These are phyloP conservation scores for Bombus cullumanus DNA, from an alignment of 1,140 invertebrate species.

Conservation along the genomic window DNA sequence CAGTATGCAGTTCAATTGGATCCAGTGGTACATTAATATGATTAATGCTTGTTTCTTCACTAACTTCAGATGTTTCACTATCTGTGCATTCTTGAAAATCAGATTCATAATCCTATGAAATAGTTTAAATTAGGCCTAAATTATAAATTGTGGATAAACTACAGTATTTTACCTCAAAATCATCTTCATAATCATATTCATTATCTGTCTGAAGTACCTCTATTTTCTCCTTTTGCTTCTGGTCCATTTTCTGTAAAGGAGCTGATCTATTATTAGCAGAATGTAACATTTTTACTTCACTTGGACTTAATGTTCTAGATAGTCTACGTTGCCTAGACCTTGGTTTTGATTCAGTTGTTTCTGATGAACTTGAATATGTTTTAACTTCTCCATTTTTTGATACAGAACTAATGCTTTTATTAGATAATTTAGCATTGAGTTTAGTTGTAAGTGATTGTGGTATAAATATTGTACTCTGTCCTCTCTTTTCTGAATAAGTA, in stretches of 20 bases:
- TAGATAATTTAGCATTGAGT: constrained; percentile 32
- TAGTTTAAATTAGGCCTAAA: background rate
- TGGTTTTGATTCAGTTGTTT: constrained; percentile 3
- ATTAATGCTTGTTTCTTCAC: constrained; percentile 71
- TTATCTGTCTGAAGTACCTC: constrained; percentile 18
- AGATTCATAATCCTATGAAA: constrained; percentile 83
- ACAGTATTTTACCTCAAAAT: constrained; percentile 79
- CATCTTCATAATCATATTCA: constrained; percentile 80
- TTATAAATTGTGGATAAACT: background rate
- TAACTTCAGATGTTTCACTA: constrained; percentile 75
- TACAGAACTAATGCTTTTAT: background rate
- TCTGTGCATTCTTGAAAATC: constrained; percentile 84
- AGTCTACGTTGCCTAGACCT: constrained; percentile 65
- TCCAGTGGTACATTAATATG: constrained; percentile 65
- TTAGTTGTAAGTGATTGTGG: constrained; percentile 64
- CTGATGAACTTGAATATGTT: background rate
- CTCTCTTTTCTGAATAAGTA: constrained; percentile 69
- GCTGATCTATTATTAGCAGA: constrained; percentile 16
- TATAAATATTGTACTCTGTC: constrained; percentile 68
- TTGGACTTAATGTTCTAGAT: constrained; percentile 75
- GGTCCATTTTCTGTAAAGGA: background rate
- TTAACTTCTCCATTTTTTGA: constrained; percentile 25
- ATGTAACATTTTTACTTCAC: constrained; percentile 74
- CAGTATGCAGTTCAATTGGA: constrained; percentile 73
- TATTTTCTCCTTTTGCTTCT: constrained; percentile 27